Percentiles rank a stretch among this genome's conserved stretches.
These are phyloP conservation scores for Gallinago media DNA, from an alignment of 2,113 vertebrate genomes.

Conservation along the genomic window DNA sequence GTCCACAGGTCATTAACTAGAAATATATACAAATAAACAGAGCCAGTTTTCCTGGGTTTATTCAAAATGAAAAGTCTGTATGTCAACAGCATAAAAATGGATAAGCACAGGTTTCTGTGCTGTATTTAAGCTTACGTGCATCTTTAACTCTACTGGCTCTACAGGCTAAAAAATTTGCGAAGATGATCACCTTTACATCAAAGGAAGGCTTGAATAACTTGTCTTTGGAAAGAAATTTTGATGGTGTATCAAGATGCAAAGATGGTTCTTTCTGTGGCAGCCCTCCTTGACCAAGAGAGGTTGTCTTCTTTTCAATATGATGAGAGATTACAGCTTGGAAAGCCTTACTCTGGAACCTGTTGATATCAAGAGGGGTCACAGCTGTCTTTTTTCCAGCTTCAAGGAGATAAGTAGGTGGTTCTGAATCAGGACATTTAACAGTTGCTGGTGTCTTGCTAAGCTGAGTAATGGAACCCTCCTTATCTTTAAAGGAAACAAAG, in stretches of 20 bases:
- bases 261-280: slow-evolving; percentile 80
- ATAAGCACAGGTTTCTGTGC: background rate
- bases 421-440: slow-evolving; percentile 2
- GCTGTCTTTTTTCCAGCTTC: slow-evolving; percentile 73
- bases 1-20: background rate
- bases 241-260: slow-evolving; percentile 91
- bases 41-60: background rate
- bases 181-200: slow-evolving; percentile 86
- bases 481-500: slow-evolving; percentile 67
- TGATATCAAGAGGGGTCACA: slow-evolving; percentile 90
- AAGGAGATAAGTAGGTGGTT: slow-evolving; percentile 23
- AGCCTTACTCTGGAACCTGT: slow-evolving; percentile 90
- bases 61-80: background rate
- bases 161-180: background rate
- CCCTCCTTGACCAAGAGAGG: slow-evolving; percentile 13
- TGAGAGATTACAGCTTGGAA: slow-evolving; percentile 84
- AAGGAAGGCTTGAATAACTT: slow-evolving; percentile 93
- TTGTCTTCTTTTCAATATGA: slow-evolving; percentile 64
- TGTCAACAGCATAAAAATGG: background rate
- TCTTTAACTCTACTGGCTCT: background rate
- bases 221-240: slow-evolving; percentile 93
- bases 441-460: slow-evolving; percentile 67
- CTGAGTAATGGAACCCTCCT: slow-evolving; percentile 78
- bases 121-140: background rate
- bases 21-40: background rate